Percentiles rank a stretch among this genome's conserved stretches.
Conservation (phyloP, 2,888 invertebrate species). For the Drosophila anomalata region DNA sequence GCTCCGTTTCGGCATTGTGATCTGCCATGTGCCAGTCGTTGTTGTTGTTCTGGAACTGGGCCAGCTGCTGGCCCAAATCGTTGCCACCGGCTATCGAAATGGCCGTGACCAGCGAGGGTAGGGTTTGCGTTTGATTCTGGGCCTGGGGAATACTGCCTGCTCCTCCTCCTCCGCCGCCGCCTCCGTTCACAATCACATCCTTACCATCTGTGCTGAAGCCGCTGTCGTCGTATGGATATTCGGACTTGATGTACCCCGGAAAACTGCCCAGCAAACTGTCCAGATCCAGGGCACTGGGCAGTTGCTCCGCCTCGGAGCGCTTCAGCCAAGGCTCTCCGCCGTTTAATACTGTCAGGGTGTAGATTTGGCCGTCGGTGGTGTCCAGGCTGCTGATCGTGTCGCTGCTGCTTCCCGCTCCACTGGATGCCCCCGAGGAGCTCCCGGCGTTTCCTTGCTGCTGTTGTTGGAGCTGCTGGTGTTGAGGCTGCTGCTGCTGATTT, state of each 20-base stretch:
- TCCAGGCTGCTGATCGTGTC: constrained; percentile 77
- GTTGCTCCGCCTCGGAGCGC: constrained; percentile 85
- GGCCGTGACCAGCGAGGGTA: constrained; percentile 81
- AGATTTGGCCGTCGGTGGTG: constrained; percentile 91
- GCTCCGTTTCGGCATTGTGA: constrained; percentile 87
- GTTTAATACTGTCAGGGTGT: constrained; percentile 93
- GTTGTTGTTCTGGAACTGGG: constrained; percentile 88
- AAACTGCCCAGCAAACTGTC: constrained; percentile 92
- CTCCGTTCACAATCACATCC: constrained; percentile 74
- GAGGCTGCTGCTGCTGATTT: constrained; percentile 53
- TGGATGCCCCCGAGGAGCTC: constrained; percentile 67
- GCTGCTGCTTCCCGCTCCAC: constrained; percentile 73
- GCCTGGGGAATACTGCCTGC: constrained; percentile 60
- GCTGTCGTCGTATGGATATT: constrained; percentile 91
- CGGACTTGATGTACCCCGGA: constrained; percentile 88
- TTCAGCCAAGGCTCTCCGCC: constrained; percentile 89
- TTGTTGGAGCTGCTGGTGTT: constrained; percentile 49
- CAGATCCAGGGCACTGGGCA: constrained; percentile 88
- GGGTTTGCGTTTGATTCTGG: constrained; percentile 76
- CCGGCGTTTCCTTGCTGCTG: constrained; percentile 65
- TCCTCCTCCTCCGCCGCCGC: constrained; percentile 36
- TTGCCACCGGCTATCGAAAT: constrained; percentile 70
- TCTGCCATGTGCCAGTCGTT: constrained; percentile 93
- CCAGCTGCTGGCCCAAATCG: constrained; percentile 85
- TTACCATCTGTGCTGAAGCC: constrained; percentile 87